Conservation (phyloP, 92 coral and sea anemone genomes). For the Montipora capitata region DNA sequence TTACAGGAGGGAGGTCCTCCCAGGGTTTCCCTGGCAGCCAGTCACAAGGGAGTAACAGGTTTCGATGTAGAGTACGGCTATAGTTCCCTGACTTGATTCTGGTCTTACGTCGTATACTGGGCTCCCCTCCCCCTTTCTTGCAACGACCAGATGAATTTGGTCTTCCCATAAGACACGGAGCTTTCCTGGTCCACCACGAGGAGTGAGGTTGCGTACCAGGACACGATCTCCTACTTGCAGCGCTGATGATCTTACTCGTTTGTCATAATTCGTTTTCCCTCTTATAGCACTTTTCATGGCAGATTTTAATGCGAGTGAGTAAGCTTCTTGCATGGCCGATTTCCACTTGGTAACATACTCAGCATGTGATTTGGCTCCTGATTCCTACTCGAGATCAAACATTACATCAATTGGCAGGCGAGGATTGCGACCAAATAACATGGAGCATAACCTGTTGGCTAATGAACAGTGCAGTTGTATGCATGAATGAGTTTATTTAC, state of each 20-base stretch:
- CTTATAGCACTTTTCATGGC: slow-evolving; percentile 39
- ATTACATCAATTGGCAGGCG: slow-evolving; percentile 56
- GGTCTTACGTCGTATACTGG: slow-evolving; percentile 20
- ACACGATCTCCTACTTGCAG: slow-evolving; percentile 58
- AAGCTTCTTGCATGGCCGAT: slow-evolving; percentile 58
- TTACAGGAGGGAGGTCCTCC: slow-evolving; percentile 21
- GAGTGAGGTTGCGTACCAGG: slow-evolving; percentile 62
- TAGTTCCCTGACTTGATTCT: slow-evolving; percentile 14
- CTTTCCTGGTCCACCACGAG: slow-evolving; percentile 66
- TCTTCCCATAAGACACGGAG: slow-evolving; percentile 22
- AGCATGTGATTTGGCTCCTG: slow-evolving; percentile 35
- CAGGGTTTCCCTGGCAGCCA: slow-evolving; percentile 37
- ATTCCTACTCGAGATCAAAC: slow-evolving; percentile 33
- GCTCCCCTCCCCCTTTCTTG: slow-evolving; percentile 44
- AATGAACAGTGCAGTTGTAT: slow-evolving; percentile 39
- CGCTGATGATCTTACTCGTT: slow-evolving; percentile 48
- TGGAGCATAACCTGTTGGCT: slow-evolving; percentile 57
- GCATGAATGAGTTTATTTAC: slow-evolving; percentile 69
- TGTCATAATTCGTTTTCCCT: slow-evolving; percentile 45
- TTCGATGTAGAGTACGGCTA: slow-evolving; percentile 57
- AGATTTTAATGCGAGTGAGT: slow-evolving; percentile 36
- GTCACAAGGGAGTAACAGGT: slow-evolving; percentile 64
- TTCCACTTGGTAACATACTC: slow-evolving; percentile 58
- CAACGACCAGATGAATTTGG: slow-evolving; percentile 29
- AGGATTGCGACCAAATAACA: slow-evolving; percentile 55